Evolutionary conservation across 2,113 vertebrate genomes (phyloP), one percentile per base, ranked within the genome.

Genomic region (Hiodon tergisus): DNA sequence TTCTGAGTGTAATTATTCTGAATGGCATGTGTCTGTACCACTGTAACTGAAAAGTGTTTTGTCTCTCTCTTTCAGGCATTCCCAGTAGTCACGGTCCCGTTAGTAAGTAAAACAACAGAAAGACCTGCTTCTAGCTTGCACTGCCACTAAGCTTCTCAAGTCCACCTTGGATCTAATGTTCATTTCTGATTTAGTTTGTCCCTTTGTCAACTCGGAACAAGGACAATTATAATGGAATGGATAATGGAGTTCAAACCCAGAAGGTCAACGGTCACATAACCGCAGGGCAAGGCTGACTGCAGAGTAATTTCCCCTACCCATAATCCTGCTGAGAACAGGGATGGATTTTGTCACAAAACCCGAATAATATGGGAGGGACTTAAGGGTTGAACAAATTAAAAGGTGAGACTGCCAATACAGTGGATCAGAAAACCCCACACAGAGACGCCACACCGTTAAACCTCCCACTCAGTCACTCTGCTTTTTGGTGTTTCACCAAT

Each of bases 41-140:
- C 13, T 68, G 6, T 50, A 8, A 10, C 58, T 82, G 78, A 76
- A 80, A 79, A 2, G 78, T 76, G 60, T 5, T 7, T 51, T 79
- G 3, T 82, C 70, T 77, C n/a, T 77, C 52, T 60, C 16, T 87
- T 88, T 82, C 90, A 98, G 96, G 96, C 92, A 93, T 96, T 82
- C 95, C 92, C 87, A 98, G 91, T 90, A 94, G 92, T 89, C 93
- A 94, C 77, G 95, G 95, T 92, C 94, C 95, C 79, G 94, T 92
- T 91, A 94, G 97, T 99, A 95, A 98, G 96, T 98, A 89, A 86
- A 87, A 75, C 65, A 57, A 66, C 8, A 62, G 65, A 74, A 5
- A 14, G 52, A 66, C 72, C 67, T 78, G 85, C 80, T 80, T 77
- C 81, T 86, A 5, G 87, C 88, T 89, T 85, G 86, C 87, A 85